These are phyloP conservation scores for Enteromius trimaculatus DNA, from an alignment of 2,797 vertebrate species.

Conservation along the genomic window DNA sequence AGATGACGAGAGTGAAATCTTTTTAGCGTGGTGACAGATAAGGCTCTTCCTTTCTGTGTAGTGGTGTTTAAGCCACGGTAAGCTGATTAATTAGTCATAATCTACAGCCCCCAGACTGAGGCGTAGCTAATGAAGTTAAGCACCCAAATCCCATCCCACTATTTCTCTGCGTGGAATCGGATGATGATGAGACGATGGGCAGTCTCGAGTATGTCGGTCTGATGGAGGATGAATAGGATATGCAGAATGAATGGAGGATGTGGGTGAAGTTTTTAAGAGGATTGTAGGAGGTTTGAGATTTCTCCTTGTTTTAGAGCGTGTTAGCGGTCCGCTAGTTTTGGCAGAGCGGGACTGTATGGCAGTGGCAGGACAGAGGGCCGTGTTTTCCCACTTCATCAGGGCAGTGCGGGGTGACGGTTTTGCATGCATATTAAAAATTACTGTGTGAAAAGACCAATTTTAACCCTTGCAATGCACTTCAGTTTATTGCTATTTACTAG, in stretches of 20 bases:
- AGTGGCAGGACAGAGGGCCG: conserved; percentile 2
- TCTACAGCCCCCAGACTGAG: conserved; percentile 82
- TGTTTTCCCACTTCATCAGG: conserved; percentile 16
- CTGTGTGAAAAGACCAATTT: not conserved
- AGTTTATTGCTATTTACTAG: not conserved
- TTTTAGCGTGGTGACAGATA: conserved; percentile 84
- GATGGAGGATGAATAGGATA: not conserved
- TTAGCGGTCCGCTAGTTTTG: not conserved
- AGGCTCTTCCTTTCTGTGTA: conserved; percentile 77
- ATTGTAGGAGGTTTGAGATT: conserved; percentile 5
- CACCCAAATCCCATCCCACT: conserved; percentile 79
- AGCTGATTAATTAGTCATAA: conserved; percentile 87
- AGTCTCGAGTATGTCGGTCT: not conserved
- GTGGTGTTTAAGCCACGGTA: conserved; percentile 79
- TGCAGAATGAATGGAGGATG: not conserved
- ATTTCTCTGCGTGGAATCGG: conserved; percentile 60
- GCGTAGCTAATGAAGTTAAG: conserved; percentile 83
- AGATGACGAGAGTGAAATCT: conserved; percentile 73
- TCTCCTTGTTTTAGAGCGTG: not conserved
- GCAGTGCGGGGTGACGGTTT: not conserved
- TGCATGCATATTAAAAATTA: conserved; percentile 8
- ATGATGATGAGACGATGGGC: conserved; percentile 48
- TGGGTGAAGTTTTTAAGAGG: conserved; percentile 6
- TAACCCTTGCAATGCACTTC: not conserved
- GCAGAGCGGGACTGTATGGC: not conserved